Percentiles rank a stretch among this genome's conserved stretches.
Evolutionary conservation across 1,140 invertebrate genomes (phyloP).

Genomic region (Hycleus cichorii): DNA sequence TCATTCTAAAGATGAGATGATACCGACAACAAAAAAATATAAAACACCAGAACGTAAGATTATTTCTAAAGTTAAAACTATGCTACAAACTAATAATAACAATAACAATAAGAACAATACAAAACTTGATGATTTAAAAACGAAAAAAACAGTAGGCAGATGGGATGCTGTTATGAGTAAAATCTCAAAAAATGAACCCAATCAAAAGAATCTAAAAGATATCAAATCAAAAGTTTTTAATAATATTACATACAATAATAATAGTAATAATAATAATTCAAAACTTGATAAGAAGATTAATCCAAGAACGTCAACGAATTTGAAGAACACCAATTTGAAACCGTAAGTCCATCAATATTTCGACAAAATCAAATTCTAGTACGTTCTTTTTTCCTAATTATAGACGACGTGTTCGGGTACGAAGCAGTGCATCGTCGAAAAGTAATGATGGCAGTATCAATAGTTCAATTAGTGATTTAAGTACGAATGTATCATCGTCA

Average conservation of each 20-base stretch:
- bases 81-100: constrained; percentile 43
- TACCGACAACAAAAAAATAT: constrained; percentile 52
- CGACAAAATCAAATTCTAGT: too few species aligned
- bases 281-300: not conserved
- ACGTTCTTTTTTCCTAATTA: not conserved
- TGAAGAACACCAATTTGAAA: not conserved
- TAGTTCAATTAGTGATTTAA: constrained; percentile 36
- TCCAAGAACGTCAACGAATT: not conserved
- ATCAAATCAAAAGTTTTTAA: constrained; percentile 67
- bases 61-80: constrained; percentile 64
- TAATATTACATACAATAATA: constrained; percentile 19
- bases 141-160: constrained; percentile 45
- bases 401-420: constrained; percentile 2
- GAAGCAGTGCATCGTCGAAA: constrained; percentile 8
- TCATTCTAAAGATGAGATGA: constrained; percentile 46
- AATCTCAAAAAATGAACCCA: constrained; percentile 62
- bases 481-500: constrained; percentile 19
- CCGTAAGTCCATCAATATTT: not conserved
- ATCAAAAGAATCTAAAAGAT: constrained; percentile 63
- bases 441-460: constrained; percentile 27
- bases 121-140: constrained; percentile 24
- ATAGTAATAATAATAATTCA: not conserved
- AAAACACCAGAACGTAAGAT: constrained; percentile 70
- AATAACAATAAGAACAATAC: constrained; percentile 22
- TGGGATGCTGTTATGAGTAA: constrained; percentile 79